Evolutionary conservation across 2,797 vertebrate species (phyloP).

Genomic region (Simalia tracyae): DNA sequence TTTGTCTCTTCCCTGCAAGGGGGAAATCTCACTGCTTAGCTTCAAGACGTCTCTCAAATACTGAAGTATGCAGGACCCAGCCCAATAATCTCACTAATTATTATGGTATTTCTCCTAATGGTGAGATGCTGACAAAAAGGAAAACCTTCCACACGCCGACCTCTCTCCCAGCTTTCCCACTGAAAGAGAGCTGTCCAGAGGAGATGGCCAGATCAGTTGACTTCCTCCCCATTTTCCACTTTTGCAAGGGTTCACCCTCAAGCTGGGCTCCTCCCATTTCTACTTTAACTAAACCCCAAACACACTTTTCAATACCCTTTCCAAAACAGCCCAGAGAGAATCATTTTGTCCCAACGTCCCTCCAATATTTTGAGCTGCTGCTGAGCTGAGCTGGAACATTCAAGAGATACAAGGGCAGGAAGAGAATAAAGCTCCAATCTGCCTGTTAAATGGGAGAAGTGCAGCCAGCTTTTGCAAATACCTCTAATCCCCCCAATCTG

Average conservation of each 20-base stretch:
- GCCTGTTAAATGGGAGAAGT: not conserved
- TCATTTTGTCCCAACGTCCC: not conserved
- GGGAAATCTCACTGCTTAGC: constrained; percentile 73
- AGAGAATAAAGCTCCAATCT: not conserved
- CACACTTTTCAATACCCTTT: not conserved
- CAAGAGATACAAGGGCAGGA: not conserved
- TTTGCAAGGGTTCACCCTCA: not conserved
- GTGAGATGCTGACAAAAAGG: constrained; percentile 51
- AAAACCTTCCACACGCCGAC: no score
- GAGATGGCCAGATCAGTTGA: not conserved
- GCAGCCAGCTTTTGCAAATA: not conserved
- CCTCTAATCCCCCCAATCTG: not conserved
- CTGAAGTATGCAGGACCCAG: constrained; percentile 69
- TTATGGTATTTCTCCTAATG: constrained; percentile 72
- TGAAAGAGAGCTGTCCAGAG: no score
- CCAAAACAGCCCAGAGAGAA: not conserved
- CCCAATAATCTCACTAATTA: constrained; percentile 81
- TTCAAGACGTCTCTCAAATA: constrained; percentile 77
- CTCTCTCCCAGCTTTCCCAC: not conserved
- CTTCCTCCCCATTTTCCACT: not conserved
- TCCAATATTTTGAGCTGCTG: not conserved
- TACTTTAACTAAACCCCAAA: not conserved
- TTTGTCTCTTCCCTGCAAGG: constrained; percentile 68
- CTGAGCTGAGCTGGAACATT: not conserved
- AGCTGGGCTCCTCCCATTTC: not conserved